Base-by-base conservation (phyloP, 2,888 invertebrate species). In the Cryptocephalus moraei region DNA sequence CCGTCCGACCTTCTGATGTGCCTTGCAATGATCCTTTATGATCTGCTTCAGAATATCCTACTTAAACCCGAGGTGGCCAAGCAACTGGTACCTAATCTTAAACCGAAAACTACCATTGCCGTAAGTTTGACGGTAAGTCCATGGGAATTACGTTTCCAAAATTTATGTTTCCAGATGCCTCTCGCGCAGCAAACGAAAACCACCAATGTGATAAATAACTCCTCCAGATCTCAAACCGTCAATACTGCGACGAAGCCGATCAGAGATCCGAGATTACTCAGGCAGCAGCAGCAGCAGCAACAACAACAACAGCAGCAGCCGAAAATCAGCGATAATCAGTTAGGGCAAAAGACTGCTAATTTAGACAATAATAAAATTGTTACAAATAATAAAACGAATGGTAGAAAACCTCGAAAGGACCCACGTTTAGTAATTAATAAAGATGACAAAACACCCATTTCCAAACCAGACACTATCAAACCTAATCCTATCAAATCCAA, bases 21-120 rank as follows among this genome's bases (percentile, higher is more conserved):
- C 22, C 22, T 22, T 22, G 22, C 22, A 22, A 22, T 22, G 22
- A 22, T 22, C 6, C 22, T 22, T n/a, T 22, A 22, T 22, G 6
- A 22, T 6, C 22, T 43, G 40, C 61, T 61, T 31, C 52, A 69
- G 68, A 69, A 69, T 55, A 61, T 69, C 43, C 57, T 70, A 11
- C 55, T 70, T 44, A 70, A 70, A 57, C 68, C 70, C 4, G 69
- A 69, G 59, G 69, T 69, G 14, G 68, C 68, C 4, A 70, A 71
- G 50, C 66, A 69, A 47, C 54, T 69, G 14, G 53, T 63, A 49
- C 59, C 64, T 10, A 51, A 45, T 6, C 41, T 55, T 22, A 45
- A 44, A 46, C 51, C 53, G 39, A 47, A 55, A 47, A 49, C 54
- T 14, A 45, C 31, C 11, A 54, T 49, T 52, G 51, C 50, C 48